Base-by-base conservation (phyloP, 2,113 vertebrate species). In the Alces alces region DNA sequence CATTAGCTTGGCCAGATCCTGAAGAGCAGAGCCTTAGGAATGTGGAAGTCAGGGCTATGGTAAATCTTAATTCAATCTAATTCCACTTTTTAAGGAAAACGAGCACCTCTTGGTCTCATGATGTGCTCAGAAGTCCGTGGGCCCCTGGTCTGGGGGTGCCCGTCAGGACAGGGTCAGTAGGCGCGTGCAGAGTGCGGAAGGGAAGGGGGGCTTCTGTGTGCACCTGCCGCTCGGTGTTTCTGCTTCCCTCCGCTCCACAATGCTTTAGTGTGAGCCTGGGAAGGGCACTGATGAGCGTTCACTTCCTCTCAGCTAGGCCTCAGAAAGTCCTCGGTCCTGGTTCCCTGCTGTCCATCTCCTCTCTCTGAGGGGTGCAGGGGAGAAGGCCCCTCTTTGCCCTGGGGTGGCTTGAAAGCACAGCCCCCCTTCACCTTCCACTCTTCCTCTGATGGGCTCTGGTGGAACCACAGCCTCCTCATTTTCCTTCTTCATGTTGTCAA, bases 101-200 rank as follows among this genome's bases (percentile, higher is more conserved):
- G 1, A 36, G 3, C 47, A n/a, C 54, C 4, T 21, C 57, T 30
- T 4, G 47, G 21, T 55, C 3, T 19, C 25, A 2, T 17, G 3
- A 10, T 64, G 30, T 27, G 36, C 47, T 82, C 2, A 0, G 43
- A 13, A n/a, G 5, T 45, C 4, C 3, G 17, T 0, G 64, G 58
- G 64, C 16, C 33, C 7, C 33, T 89, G 19, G 70, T 36, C 52
- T 28, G 2, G 2, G 3, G 12, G 39, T 36, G 54, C 30, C 61
- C 0, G 8, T 39, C 58, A 36, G 17, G 39, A 23, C 15, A 47
- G 33, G 25, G 36, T 30, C 27, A 45, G 36, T 2, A 1, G 36
- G n/a, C 1, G 8, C 10, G 7, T 5, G 5, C 43, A 9, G 52
- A 10, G 14, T 0, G 0, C 17, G 5, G 10, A 25, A 11, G 47